A percentile compares a stretch with the other conserved stretches of the same genome.
Evolutionary conservation across 2,797 vertebrate genomes (phyloP).

Genomic region (Clarias laeviceps): DNA sequence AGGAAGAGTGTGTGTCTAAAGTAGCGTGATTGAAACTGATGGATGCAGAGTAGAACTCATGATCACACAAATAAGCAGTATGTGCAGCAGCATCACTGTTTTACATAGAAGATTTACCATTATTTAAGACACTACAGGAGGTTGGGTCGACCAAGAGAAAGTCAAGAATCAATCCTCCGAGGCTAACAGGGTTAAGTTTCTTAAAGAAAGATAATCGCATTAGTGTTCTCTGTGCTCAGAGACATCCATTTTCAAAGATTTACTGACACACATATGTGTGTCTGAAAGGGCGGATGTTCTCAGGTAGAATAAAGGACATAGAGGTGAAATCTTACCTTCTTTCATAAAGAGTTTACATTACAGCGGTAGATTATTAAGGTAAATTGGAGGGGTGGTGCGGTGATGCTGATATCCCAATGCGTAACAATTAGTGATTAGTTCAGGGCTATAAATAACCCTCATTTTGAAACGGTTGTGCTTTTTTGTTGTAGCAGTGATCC

Average conservation of each 20-base stretch:
- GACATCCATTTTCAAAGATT: constrained; percentile 61
- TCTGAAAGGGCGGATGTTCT: constrained; percentile 64
- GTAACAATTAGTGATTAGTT: neutral
- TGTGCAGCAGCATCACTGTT: neutral
- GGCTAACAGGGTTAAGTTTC: constrained; percentile 77
- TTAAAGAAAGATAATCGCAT: constrained; percentile 76
- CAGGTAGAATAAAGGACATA: constrained; percentile 37
- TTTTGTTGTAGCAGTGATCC: neutral
- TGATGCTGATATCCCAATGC: neutral
- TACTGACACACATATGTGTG: constrained; percentile 69
- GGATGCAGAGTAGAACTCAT: neutral
- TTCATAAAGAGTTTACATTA: constrained; percentile 33
- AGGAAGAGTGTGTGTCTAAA: neutral
- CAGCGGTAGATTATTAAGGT: constrained; percentile 23
- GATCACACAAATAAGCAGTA: constrained; percentile 16
- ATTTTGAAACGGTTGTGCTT: neutral
- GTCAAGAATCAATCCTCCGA: constrained; percentile 74
- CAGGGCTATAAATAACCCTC: neutral
- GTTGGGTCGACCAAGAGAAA: constrained; percentile 67
- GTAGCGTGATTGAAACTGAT: neutral
- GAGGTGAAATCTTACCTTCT: constrained; percentile 28
- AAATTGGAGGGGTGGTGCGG: neutral
- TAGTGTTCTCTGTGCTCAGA: constrained; percentile 60
- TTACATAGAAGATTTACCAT: constrained; percentile 16
- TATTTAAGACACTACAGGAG: constrained; percentile 41